Evolutionary conservation across 2,797 vertebrate species (phyloP).

Genomic region (Caiman crocodilus): DNA sequence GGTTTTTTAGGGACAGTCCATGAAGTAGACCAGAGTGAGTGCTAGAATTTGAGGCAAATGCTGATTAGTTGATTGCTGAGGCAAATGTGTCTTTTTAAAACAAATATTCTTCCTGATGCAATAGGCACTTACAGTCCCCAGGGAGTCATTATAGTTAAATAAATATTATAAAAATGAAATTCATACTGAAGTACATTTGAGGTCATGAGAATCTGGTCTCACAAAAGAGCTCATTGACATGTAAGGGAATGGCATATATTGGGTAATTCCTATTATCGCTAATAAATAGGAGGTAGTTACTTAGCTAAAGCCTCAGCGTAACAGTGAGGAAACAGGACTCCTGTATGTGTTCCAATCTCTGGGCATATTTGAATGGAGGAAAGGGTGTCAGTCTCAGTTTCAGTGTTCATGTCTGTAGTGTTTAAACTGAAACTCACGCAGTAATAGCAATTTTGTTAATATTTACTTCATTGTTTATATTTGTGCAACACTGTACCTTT

Average conservation of each 20-base stretch:
- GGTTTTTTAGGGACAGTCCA: neutral
- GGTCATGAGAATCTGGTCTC: neutral
- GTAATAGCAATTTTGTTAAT: neutral
- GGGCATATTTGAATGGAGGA: no score
- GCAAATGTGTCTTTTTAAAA: neutral
- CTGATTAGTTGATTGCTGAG: neutral
- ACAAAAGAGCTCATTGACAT: neutral
- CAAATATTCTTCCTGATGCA: neutral
- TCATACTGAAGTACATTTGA: neutral
- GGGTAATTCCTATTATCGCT: conserved; percentile 5
- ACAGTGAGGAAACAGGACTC: neutral
- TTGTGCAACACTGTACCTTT: neutral
- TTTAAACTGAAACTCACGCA: neutral
- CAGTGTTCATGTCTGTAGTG: no score
- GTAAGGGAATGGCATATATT: neutral
- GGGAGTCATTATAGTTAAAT: neutral
- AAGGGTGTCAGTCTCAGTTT: no score
- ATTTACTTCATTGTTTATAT: neutral
- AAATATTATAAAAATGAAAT: neutral
- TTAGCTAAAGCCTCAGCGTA: neutral
- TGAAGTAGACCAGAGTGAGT: neutral
- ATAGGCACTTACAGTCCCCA: neutral
- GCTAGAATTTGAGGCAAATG: neutral
- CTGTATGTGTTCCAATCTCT: neutral
- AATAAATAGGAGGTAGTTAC: neutral